phyloP scores from a whole-genome alignment of 2,888 invertebrate genomes.

The Dorcus hopei region DNA sequence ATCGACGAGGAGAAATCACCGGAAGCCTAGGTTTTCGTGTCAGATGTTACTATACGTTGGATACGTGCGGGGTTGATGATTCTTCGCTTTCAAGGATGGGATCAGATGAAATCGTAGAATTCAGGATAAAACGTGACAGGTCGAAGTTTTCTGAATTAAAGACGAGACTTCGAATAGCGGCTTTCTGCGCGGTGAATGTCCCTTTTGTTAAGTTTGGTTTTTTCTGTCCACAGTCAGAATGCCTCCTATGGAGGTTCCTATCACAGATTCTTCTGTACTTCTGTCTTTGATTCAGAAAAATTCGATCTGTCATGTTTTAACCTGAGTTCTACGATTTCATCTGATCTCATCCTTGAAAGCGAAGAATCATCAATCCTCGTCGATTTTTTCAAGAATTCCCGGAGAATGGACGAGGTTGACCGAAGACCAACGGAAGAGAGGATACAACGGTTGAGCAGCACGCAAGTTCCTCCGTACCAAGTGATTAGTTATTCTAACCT shows the following conservation, averaged over 20 bases:
- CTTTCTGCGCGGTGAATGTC: too few species aligned
- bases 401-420: conserved; percentile 10
- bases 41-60: conserved; percentile 3
- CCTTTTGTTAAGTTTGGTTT: too few species aligned
- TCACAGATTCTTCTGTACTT: too few species aligned
- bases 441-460: neutral
- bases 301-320: neutral
- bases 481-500: conserved; percentile 5
- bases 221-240: too few species aligned
- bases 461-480: conserved; percentile 5
- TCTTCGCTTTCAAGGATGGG: conserved; percentile 7
- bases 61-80: neutral
- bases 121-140: neutral
- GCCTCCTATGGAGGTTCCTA: too few species aligned
- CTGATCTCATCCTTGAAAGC: conserved; percentile 7
- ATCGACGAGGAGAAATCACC: conserved; percentile 1
- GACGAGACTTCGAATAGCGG: neutral
- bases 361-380: neutral
- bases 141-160: neutral
- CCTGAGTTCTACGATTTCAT: neutral
- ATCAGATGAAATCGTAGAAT: neutral
- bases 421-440: neutral
- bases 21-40: conserved; percentile 8
- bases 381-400: conserved; percentile 7
- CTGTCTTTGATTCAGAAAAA: neutral